These are phyloP conservation scores for Poeciliopsis turrubarensis DNA, from an alignment of 2,113 vertebrate species.

Conservation along the genomic window DNA sequence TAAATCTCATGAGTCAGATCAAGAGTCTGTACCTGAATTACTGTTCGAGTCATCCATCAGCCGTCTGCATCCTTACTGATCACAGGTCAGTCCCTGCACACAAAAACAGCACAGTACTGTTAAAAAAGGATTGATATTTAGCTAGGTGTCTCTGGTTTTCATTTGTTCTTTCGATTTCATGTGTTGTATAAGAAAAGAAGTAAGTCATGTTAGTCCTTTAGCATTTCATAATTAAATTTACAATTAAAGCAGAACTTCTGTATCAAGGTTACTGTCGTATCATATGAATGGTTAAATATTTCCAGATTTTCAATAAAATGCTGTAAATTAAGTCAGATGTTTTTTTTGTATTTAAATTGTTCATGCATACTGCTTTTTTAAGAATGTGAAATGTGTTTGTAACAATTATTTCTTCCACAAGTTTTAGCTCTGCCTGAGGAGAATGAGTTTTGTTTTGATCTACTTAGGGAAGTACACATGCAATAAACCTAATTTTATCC, in stretches of 20 bases:
- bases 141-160: not conserved
- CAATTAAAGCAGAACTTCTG: too few species aligned
- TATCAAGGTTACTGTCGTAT: not conserved
- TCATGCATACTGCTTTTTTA: not conserved
- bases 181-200: not conserved
- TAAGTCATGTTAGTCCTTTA: not conserved
- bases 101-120: not conserved
- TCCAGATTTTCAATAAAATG: not conserved
- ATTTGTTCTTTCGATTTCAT: not conserved
- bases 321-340: too few species aligned
- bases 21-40: conserved; percentile 90
- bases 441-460: not conserved
- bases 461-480: not conserved
- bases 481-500: not conserved
- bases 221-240: too few species aligned
- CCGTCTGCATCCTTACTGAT: conserved; percentile 92
- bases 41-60: conserved; percentile 93
- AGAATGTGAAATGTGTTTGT: not conserved
- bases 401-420: not conserved
- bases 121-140: not conserved
- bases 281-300: not conserved
- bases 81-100: conserved; percentile 84
- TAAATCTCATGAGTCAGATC: conserved; percentile 92
- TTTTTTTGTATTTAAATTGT: not conserved
- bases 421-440: too few species aligned